These are phyloP conservation scores for Hirtodrosophila alboralis DNA, from an alignment of 2,888 invertebrate species.

Conservation along the genomic window DNA sequence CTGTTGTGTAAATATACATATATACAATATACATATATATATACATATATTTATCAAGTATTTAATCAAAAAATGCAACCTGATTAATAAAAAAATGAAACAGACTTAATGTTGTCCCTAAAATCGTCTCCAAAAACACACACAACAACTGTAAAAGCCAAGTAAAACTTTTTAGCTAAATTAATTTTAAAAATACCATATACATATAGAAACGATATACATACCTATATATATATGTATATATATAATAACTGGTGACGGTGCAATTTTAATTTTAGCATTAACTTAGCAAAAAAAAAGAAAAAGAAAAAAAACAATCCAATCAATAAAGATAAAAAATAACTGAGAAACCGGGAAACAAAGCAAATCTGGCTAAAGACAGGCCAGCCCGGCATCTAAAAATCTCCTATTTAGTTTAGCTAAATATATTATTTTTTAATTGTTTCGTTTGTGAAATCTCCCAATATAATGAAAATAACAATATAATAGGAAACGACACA, in stretches of 20 bases:
- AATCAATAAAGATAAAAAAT: constrained; percentile 40
- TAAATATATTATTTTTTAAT: constrained; percentile 61
- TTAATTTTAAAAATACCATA: constrained; percentile 67
- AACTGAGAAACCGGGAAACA: too few species aligned
- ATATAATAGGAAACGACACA: constrained; percentile 35
- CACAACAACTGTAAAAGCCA: constrained; percentile 58
- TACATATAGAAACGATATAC: constrained; percentile 38
- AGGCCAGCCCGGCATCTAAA: constrained; percentile 41
- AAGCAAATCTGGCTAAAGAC: constrained; percentile 20
- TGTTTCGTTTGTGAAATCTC: constrained; percentile 59
- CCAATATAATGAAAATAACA: constrained; percentile 22
- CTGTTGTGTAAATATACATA: constrained; percentile 72
- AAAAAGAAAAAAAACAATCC: too few species aligned
- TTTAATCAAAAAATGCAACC: constrained; percentile 62
- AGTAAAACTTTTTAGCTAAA: constrained; percentile 79
- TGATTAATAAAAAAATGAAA: constrained; percentile 41
- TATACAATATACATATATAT: too few species aligned
- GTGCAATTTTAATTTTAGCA: constrained; percentile 79
- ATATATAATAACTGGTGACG: constrained; percentile 73
- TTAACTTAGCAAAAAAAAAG: constrained; percentile 58
- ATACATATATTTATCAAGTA: constrained; percentile 52
- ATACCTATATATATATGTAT: constrained; percentile 42
- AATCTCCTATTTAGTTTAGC: constrained; percentile 61
- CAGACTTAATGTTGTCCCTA: constrained; percentile 33
- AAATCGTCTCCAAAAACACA: constrained; percentile 39